Conservation (phyloP, 2,888 invertebrate genomes). For the Eristalis pertinax region DNA sequence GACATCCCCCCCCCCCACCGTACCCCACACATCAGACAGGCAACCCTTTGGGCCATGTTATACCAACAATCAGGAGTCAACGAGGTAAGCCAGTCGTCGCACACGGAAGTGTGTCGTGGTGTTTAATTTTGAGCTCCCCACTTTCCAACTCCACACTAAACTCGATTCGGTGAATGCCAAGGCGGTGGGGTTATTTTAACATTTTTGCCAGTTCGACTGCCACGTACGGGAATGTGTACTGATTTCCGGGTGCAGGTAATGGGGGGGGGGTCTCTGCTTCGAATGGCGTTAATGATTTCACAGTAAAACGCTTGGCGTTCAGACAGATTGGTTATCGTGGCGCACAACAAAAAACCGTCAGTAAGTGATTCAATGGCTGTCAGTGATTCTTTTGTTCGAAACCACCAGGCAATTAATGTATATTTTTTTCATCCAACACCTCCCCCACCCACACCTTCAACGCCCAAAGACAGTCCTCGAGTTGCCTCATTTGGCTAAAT, state of each 20-base stretch:
- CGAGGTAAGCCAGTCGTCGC: constrained; percentile 8
- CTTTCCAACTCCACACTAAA: too few relatives aligned
- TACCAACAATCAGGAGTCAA: constrained; percentile 32
- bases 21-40: constrained; percentile 5
- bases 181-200: constrained; percentile 52
- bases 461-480: background rate
- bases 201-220: constrained; percentile 37
- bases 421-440: constrained; percentile 21
- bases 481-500: constrained; percentile 65
- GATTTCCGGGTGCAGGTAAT: background rate
- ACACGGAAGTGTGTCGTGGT: constrained; percentile 64
- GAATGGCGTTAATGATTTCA: constrained; percentile 71
- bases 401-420: constrained; percentile 65
- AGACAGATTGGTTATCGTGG: constrained; percentile 68
- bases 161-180: background rate
- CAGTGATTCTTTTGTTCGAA: constrained; percentile 63
- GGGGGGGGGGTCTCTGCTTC: constrained; percentile 55
- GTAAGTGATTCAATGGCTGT: constrained; percentile 64
- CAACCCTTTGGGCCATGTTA: constrained; percentile 48
- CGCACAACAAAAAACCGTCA: constrained; percentile 4
- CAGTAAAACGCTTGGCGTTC: constrained; percentile 52
- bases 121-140: constrained; percentile 63
- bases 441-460: background rate
- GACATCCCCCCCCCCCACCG: constrained; percentile 16
- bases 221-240: constrained; percentile 16